A percentile compares a stretch with the other conserved stretches of the same genome.
These are phyloP conservation scores for Morone saxatilis DNA, from an alignment of 2,113 vertebrate genomes.

Conservation along the genomic window DNA sequence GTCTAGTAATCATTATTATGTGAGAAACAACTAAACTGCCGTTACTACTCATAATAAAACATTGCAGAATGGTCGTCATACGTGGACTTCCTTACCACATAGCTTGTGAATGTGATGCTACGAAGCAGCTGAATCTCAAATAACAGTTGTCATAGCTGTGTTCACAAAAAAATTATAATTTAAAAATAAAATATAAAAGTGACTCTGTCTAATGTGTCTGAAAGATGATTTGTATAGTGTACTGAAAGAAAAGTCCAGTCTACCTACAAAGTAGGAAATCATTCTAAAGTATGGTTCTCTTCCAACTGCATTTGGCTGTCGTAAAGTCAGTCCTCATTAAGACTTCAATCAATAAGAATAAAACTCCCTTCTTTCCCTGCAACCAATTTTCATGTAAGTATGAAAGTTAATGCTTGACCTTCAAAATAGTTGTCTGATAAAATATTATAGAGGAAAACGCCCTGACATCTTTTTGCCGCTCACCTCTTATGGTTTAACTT, in stretches of 20 bases:
- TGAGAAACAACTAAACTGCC: background rate
- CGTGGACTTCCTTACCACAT: background rate
- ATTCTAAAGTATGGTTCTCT: background rate
- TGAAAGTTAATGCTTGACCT: background rate
- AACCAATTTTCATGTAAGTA: background rate
- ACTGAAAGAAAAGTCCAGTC: background rate
- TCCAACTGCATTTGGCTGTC: background rate
- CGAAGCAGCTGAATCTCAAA: background rate
- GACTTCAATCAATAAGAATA: slow-evolving; percentile 4
- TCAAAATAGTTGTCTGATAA: background rate
- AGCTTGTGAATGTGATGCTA: background rate
- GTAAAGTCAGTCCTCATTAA: slow-evolving; percentile 3
- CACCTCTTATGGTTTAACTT: background rate
- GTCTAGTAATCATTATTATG: background rate
- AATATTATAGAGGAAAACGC: background rate
- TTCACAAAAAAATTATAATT: background rate
- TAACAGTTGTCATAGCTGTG: background rate
- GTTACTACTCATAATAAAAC: background rate
- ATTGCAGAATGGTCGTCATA: no score
- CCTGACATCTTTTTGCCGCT: background rate
- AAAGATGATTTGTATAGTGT: no score
- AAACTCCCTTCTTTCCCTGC: background rate
- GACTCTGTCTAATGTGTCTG: background rate
- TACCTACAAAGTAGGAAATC: background rate
- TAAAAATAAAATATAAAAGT: background rate